A percentile compares a stretch with the other conserved stretches of the same genome.
Conservation (phyloP, 2,113 vertebrate genomes). For the Eretmodus cyanostictus region DNA sequence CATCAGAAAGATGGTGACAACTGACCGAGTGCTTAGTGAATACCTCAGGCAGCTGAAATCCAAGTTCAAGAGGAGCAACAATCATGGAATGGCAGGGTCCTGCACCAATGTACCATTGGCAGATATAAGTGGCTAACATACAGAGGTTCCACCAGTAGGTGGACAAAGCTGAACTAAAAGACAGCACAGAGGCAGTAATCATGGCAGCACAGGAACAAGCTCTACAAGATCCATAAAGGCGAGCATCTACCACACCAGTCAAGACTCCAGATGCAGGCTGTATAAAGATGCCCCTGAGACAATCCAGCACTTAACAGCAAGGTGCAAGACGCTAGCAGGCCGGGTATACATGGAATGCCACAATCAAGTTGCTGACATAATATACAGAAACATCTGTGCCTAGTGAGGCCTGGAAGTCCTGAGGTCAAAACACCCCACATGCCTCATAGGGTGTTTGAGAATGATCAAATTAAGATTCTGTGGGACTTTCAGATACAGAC, state of each 20-base stretch:
- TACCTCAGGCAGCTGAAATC: background rate
- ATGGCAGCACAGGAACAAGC: background rate
- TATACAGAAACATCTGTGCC: background rate
- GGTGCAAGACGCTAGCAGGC: background rate
- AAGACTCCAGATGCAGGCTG: background rate
- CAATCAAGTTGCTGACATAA: background rate
- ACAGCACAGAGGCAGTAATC: background rate
- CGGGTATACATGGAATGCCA: background rate
- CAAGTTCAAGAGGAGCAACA: background rate
- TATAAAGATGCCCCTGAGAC: background rate
- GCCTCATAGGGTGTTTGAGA: background rate
- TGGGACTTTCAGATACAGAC: background rate
- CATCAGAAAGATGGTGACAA: background rate
- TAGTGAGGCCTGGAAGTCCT: background rate
- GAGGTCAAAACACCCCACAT: background rate
- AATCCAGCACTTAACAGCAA: background rate
- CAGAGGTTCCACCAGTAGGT: background rate
- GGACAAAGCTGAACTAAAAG: background rate
- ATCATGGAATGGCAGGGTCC: background rate
- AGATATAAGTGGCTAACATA: background rate
- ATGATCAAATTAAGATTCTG: background rate
- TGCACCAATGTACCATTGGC: background rate
- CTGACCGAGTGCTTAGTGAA: background rate
- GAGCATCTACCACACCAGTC: background rate
- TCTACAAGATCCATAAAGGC: background rate